phyloP scores from a whole-genome alignment of 2,797 vertebrate genomes.

The Galagoides demidoff region DNA sequence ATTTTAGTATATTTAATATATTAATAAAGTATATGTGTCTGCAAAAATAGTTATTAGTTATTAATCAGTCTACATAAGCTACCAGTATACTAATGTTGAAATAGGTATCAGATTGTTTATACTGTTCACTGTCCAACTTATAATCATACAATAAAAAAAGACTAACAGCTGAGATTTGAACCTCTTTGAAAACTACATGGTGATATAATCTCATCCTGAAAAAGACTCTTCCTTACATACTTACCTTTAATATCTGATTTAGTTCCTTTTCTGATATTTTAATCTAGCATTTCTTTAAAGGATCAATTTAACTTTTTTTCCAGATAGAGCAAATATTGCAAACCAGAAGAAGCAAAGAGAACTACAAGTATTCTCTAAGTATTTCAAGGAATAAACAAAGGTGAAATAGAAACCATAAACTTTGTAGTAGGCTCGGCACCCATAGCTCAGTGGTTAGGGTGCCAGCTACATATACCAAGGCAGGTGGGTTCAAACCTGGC shows the following conservation, averaged over 20 bases:
- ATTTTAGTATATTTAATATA: not conserved
- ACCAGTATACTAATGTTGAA: not conserved
- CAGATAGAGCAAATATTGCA: not conserved
- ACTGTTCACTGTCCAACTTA: not conserved
- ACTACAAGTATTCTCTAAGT: constrained; percentile 36
- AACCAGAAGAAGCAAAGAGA: not conserved
- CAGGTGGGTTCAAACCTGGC: too few species aligned
- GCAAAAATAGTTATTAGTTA: constrained; percentile 36
- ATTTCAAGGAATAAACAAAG: constrained; percentile 19
- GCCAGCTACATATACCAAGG: too few species aligned
- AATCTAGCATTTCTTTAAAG: constrained; percentile 50
- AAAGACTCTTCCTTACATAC: not conserved
- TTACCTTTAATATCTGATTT: constrained; percentile 33
- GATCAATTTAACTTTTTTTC: not conserved
- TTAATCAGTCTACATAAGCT: not conserved
- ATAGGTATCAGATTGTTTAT: not conserved
- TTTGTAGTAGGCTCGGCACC: too few species aligned
- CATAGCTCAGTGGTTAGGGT: too few species aligned
- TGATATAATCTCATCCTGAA: not conserved
- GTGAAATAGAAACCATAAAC: not conserved
- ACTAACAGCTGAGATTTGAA: not conserved
- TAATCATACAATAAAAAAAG: not conserved
- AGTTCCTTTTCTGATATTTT: constrained; percentile 50
- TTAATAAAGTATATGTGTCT: constrained; percentile 15
- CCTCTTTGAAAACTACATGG: not conserved